Evolutionary conservation across 2,113 vertebrate genomes (phyloP).

Genomic region (Alexandromys fortis): DNA sequence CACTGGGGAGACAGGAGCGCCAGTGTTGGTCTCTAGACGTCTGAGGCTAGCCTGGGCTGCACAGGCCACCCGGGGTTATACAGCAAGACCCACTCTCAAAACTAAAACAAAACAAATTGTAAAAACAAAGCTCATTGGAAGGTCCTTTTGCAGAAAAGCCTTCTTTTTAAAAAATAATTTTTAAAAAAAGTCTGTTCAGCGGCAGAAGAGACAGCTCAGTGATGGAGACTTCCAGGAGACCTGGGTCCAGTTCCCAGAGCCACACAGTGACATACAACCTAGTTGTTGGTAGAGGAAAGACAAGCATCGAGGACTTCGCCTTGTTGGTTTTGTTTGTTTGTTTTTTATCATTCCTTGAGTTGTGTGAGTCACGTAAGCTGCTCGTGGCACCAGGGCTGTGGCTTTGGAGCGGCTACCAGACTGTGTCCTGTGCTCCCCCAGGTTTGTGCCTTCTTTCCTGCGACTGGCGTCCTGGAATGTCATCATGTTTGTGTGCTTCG

Average conservation of each 20-base stretch:
- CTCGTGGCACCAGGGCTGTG: neutral
- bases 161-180: neutral
- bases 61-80: neutral
- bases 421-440: constrained; percentile 56
- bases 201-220: neutral
- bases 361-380: neutral
- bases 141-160: neutral
- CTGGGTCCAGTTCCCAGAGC: neutral
- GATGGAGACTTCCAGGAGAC: neutral
- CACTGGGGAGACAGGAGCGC: neutral
- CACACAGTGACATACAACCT: neutral
- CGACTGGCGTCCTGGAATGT: constrained; percentile 95
- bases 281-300: neutral
- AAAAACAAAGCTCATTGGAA: neutral
- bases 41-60: neutral
- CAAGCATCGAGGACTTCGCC: too few species aligned
- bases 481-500: constrained; percentile 95
- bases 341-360: neutral
- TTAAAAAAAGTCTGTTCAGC: neutral
- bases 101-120: neutral
- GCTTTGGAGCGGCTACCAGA: neutral
- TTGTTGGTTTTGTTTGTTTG: neutral
- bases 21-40: neutral
- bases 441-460: constrained; percentile 95
- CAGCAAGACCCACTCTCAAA: neutral